These are phyloP conservation scores for Patella pellucida DNA, from an alignment of 2,888 invertebrate species.

Conservation along the genomic window DNA sequence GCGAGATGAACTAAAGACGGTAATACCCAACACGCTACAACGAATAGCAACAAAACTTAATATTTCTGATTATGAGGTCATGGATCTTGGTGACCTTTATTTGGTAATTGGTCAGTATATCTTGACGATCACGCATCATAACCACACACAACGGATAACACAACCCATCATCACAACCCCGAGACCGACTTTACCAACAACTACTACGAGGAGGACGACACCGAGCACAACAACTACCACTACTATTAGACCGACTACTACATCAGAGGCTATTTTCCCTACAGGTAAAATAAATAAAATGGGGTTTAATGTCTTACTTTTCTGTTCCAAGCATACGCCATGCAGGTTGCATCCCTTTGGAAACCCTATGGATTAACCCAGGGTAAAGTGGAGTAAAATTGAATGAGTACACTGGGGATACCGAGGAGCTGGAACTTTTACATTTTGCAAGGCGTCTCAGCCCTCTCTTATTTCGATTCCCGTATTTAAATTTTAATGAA, in stretches of 20 bases:
- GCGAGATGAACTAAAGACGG: not conserved
- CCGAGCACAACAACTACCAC: conserved; percentile 2
- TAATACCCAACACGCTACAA: conserved; percentile 19
- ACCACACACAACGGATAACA: not conserved
- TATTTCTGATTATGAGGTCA: conserved; percentile 19
- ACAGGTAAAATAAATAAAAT: not conserved
- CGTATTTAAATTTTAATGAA: too few species aligned
- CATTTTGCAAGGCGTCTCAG: too few species aligned
- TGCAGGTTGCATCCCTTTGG: too few species aligned
- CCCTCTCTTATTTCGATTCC: too few species aligned
- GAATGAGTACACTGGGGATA: too few species aligned
- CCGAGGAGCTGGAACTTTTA: too few species aligned
- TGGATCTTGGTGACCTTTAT: conserved; percentile 32
- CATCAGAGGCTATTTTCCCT: not conserved
- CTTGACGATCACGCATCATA: not conserved
- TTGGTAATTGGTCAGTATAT: conserved; percentile 12
- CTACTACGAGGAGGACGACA: conserved; percentile 12
- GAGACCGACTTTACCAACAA: not conserved
- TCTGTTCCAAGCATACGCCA: too few species aligned
- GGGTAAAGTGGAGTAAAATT: too few species aligned
- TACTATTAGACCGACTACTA: conserved; percentile 12
- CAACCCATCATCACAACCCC: not conserved
- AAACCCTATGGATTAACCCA: too few species aligned
- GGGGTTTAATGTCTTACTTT: too few species aligned
- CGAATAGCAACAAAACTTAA: conserved; percentile 16